Base-by-base conservation (phyloP, 1,140 invertebrate genomes). In the Nephila pilipes region DNA sequence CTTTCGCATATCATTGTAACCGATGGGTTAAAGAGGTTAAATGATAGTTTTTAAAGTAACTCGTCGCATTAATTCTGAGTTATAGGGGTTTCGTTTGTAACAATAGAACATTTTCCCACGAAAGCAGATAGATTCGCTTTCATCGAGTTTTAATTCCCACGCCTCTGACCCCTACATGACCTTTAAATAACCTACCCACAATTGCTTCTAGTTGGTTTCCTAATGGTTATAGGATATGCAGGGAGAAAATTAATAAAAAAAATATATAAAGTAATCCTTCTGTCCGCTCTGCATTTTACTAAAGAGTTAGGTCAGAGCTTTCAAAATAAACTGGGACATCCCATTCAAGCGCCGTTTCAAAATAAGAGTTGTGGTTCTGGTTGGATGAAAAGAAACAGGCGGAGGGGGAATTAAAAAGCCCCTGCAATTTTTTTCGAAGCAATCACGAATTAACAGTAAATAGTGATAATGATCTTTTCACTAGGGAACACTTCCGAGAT, bases 11-110 rank as follows among this genome's bases (percentile, higher is more conserved):
- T 89, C 63, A 32, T 32, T 55, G 6, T 10, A 38, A n/a, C 60
- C n/a, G 55, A 69, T 32, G 46, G 87, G 87, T 89, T 89, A 79
- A 89, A 79, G 38, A 79, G 87, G 65, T 89, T 89, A 89, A 89
- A 89, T 65, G 87, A 89, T 55, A 89, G 63, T 79, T 79, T 79
- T 55, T 54, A 18, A 25, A 57, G 46, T 79, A 55, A 65, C 29
- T 46, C 58, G 29, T 88, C 60, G 79, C 65, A 90, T 90, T 90
- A 58, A 22, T 87, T 87, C 46, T 83, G n/a, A 22, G 57, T 46
- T 46, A n/a, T n/a, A 81, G 46, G 36, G 46, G 16, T 32, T 85
- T 85, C 14, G 32, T 38, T 16, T 32, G 12, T 20, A 80, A 90
- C 88, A 90, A 90, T 90, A 22, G 46, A 55, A 38, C 20, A 81